Percentiles rank a stretch among this genome's conserved stretches.
Evolutionary conservation across 2,113 vertebrate species (phyloP).

Genomic region (Chloebia gouldiae): DNA sequence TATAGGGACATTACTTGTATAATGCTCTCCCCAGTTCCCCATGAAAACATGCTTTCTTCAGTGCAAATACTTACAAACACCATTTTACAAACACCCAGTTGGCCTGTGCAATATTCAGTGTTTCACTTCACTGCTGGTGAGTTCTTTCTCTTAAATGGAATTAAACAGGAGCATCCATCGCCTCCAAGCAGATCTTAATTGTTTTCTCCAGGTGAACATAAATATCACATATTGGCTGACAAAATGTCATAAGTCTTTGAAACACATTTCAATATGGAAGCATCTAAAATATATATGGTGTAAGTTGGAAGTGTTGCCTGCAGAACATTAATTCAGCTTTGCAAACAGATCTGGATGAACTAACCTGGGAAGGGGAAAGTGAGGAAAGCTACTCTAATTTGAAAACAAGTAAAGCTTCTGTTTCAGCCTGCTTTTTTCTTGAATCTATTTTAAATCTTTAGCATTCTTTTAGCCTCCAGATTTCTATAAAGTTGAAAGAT

Average conservation of each 20-base stretch:
- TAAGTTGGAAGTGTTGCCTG: neutral
- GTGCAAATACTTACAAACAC: neutral
- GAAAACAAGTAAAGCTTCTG: neutral
- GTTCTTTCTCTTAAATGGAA: neutral
- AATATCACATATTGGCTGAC: neutral
- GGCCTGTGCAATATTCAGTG: neutral
- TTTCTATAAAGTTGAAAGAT: conserved; percentile 40
- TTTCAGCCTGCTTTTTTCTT: neutral
- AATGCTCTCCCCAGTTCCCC: neutral
- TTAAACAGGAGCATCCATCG: neutral
- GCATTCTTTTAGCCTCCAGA: conserved; percentile 10
- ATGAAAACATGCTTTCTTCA: too few relatives aligned
- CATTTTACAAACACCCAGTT: neutral
- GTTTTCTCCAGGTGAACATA: neutral
- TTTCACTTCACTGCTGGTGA: neutral
- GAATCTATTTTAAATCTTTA: conserved; percentile 9
- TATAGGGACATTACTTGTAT: neutral
- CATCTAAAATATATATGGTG: neutral
- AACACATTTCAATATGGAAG: neutral
- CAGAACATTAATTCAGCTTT: neutral
- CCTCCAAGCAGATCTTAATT: neutral
- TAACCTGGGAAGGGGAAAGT: neutral
- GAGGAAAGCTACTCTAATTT: neutral
- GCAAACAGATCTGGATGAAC: neutral
- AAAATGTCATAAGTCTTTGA: neutral